A percentile compares a stretch with the other conserved stretches of the same genome.
Conservation (phyloP, 2,888 invertebrate genomes). For the Cheilosia soror region DNA sequence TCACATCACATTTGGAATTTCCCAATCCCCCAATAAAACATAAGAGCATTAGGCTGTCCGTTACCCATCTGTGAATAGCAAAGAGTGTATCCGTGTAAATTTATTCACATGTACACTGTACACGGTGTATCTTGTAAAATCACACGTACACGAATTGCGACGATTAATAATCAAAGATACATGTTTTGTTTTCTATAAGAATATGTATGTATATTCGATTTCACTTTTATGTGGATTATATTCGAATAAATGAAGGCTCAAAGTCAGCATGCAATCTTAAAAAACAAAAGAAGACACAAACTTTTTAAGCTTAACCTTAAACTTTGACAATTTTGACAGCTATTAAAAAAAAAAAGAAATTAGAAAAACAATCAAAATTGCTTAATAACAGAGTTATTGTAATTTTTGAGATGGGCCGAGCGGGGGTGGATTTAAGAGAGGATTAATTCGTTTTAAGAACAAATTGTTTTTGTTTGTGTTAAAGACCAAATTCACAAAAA, state of each 20-base stretch:
- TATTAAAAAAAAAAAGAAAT: neutral
- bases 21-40: neutral
- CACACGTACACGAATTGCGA: slow-evolving; percentile 2
- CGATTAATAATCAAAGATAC: slow-evolving; percentile 61
- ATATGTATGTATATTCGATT: slow-evolving; percentile 22
- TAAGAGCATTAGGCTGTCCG: slow-evolving; percentile 5
- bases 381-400: slow-evolving; percentile 23
- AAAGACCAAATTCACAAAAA: neutral
- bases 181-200: slow-evolving; percentile 20
- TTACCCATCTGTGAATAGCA: neutral
- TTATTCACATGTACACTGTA: slow-evolving; percentile 29
- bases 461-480: slow-evolving; percentile 9
- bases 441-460: slow-evolving; percentile 1
- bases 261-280: neutral
- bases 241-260: neutral
- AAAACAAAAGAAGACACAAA: neutral
- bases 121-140: slow-evolving; percentile 40
- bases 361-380: slow-evolving; percentile 12
- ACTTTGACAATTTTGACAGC: too few species aligned
- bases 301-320: too few species aligned
- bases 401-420: neutral
- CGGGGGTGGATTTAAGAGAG: slow-evolving; percentile 21
- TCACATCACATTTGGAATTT: slow-evolving; percentile 5
- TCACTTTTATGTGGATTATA: slow-evolving; percentile 45
- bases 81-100: slow-evolving; percentile 25